These are phyloP conservation scores for Orestias chungarensis DNA, from an alignment of 2,797 vertebrate genomes.

Conservation along the genomic window DNA sequence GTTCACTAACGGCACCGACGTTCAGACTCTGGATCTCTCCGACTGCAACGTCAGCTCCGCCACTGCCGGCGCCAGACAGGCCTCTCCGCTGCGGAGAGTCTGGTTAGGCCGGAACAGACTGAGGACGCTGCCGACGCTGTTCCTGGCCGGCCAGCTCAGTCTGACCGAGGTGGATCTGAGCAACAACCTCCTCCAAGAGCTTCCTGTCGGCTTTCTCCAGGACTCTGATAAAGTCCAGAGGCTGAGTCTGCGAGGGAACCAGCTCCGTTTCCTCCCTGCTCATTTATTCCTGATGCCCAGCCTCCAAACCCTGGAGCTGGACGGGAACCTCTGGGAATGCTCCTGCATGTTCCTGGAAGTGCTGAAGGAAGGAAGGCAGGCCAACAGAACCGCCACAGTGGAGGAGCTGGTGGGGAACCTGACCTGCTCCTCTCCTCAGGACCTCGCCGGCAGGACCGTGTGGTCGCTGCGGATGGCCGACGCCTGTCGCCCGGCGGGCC, in stretches of 20 bases:
- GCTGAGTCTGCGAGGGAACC: conserved; percentile 81
- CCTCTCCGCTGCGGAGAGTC: conserved; percentile 71
- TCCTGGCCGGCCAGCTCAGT: conserved; percentile 77
- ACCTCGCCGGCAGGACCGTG: conserved; percentile 59
- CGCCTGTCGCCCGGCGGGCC: conserved; percentile 76
- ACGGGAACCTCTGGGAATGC: conserved; percentile 86
- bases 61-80: conserved; percentile 2
- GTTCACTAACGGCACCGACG: conserved; percentile 66
- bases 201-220: conserved; percentile 83
- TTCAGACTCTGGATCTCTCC: conserved; percentile 85
- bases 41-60: conserved; percentile 79
- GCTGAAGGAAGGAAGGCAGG: conserved; percentile 55
- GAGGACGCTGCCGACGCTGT: conserved; percentile 76
- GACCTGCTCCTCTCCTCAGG: conserved; percentile 77
- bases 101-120: conserved; percentile 82
- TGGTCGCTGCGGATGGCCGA: conserved; percentile 67
- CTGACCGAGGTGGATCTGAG: conserved; percentile 83
- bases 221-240: conserved; percentile 76
- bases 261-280: conserved; percentile 73
- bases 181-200: conserved; percentile 77
- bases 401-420: conserved; percentile 66
- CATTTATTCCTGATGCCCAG: conserved; percentile 73
- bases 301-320: conserved; percentile 78
- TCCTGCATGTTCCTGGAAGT: conserved; percentile 79
- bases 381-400: conserved; percentile 54